Percentiles rank a stretch among this genome's conserved stretches.
Conservation (phyloP, 30 jellyfish, hydroid and myxozoan genomes). For the Aurelia aurita complex sp. Pacific region DNA sequence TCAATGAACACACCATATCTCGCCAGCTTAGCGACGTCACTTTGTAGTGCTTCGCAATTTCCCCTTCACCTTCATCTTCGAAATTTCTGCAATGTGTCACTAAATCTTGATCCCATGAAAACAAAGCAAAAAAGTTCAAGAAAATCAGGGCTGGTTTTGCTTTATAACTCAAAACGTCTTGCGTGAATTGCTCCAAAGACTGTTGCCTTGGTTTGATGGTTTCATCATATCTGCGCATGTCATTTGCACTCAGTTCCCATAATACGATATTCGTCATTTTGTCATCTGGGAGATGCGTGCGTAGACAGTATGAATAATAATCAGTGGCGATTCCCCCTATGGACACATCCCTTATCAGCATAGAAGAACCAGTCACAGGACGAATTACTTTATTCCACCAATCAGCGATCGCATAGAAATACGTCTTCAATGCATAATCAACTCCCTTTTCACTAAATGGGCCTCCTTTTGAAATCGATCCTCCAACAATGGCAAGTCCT, state of each 20-base stretch:
- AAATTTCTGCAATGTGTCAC: slow-evolving; percentile 94
- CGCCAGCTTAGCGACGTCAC: slow-evolving; percentile 98
- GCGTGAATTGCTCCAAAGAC: slow-evolving; percentile 95
- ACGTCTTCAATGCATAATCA: slow-evolving; percentile 91
- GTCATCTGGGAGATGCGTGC: slow-evolving; percentile 95
- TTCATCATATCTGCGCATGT: slow-evolving; percentile 96
- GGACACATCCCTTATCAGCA: slow-evolving; percentile 97
- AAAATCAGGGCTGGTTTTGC: slow-evolving; percentile 96
- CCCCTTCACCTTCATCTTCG: slow-evolving; percentile 99
- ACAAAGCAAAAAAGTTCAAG: slow-evolving; percentile 92
- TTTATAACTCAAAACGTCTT: slow-evolving; percentile 89
- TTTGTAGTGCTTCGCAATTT: slow-evolving; percentile 95
- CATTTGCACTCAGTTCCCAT: slow-evolving; percentile 99
- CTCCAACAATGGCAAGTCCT: slow-evolving; percentile 98
- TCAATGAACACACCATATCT: slow-evolving; percentile 93
- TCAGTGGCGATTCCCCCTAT: slow-evolving; percentile 99
- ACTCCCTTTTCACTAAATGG: slow-evolving; percentile 99
- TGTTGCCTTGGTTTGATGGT: slow-evolving; percentile 79
- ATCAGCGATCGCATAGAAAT: slow-evolving; percentile 98
- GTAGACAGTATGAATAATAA: slow-evolving; percentile 94
- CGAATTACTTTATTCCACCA: slow-evolving; percentile 99
- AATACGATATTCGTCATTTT: slow-evolving; percentile 92
- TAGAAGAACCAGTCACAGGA: slow-evolving; percentile 98
- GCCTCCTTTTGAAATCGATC: slow-evolving; percentile 99
- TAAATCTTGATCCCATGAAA: slow-evolving; percentile 96